phyloP scores from a whole-genome alignment of 2,797 vertebrate species.

The Scomberomorus guttatus region DNA sequence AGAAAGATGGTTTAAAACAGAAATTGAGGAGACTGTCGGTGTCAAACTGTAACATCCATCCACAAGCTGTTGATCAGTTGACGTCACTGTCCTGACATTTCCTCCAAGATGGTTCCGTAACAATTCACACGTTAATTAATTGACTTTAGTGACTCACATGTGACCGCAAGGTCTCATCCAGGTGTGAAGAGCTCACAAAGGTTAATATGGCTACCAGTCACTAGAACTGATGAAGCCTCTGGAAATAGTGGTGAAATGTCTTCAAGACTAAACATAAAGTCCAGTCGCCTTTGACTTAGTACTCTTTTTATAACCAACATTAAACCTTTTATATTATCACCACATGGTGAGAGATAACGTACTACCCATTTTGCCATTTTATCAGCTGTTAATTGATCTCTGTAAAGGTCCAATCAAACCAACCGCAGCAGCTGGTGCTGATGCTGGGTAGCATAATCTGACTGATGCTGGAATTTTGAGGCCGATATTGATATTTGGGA shows the following conservation, averaged over 20 bases:
- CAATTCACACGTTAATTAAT: neutral
- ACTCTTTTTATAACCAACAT: neutral
- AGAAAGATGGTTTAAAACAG: constrained; percentile 14
- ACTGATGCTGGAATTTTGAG: too few relatives aligned
- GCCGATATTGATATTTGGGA: too few relatives aligned
- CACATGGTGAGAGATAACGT: neutral
- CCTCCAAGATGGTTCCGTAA: neutral
- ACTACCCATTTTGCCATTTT: too few relatives aligned
- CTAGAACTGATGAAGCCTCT: neutral
- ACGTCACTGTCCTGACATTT: neutral
- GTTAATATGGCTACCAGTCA: neutral
- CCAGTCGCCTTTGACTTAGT: neutral
- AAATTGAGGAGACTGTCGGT: neutral
- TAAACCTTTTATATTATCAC: constrained; percentile 10
- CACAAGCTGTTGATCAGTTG: neutral
- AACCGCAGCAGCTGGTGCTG: neutral
- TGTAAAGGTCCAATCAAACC: constrained; percentile 5
- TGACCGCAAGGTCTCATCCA: constrained; percentile 14
- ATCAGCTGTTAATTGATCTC: constrained; percentile 32
- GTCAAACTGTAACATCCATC: neutral
- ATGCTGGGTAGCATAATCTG: constrained; percentile 4
- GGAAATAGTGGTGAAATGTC: neutral
- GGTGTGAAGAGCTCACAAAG: constrained; percentile 9
- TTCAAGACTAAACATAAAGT: constrained; percentile 6
- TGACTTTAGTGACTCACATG: neutral